Evolutionary conservation across 2,888 invertebrate species (phyloP).

Genomic region (Trilocha varians): DNA sequence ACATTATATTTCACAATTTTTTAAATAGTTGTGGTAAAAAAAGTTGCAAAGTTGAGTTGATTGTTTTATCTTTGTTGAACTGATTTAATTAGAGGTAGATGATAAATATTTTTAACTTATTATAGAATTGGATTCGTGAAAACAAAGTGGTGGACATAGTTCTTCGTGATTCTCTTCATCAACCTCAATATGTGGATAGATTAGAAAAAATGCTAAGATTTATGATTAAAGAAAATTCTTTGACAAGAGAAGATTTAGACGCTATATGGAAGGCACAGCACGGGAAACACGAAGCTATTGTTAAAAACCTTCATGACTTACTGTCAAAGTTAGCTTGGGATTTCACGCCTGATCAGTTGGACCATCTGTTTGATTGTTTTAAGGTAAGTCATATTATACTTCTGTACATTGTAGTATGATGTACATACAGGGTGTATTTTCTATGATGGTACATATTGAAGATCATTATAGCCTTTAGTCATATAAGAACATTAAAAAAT

Average conservation of each 20-base stretch:
- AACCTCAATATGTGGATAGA: conserved; percentile 98
- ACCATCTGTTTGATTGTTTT: conserved; percentile 97
- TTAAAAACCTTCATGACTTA: conserved; percentile 97
- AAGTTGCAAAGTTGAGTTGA: too few relatives aligned
- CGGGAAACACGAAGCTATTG: conserved; percentile 98
- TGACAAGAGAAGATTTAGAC: conserved; percentile 93
- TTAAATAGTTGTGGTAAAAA: too few relatives aligned
- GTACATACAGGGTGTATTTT: too few relatives aligned
- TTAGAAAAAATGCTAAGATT: conserved; percentile 97
- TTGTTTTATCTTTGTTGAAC: too few relatives aligned
- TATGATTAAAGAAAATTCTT: conserved; percentile 93
- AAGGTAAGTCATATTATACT: conserved; percentile 72
- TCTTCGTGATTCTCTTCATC: conserved; percentile 94
- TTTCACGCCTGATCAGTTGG: conserved; percentile 96
- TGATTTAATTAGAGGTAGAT: too few relatives aligned
- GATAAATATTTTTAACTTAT: conserved; percentile 12
- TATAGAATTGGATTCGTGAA: conserved; percentile 94
- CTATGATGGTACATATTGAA: too few relatives aligned
- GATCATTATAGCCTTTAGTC: too few relatives aligned
- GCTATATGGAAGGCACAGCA: conserved; percentile 98
- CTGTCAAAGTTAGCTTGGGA: conserved; percentile 98
- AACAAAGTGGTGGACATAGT: conserved; percentile 96
- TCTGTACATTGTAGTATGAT: not conserved
- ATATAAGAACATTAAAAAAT: too few relatives aligned
- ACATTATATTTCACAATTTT: too few relatives aligned